Evolutionary conservation across 2,113 vertebrate genomes (phyloP), one percentile per base, ranked within the genome.

Genomic region (Coptodon rendalli): DNA sequence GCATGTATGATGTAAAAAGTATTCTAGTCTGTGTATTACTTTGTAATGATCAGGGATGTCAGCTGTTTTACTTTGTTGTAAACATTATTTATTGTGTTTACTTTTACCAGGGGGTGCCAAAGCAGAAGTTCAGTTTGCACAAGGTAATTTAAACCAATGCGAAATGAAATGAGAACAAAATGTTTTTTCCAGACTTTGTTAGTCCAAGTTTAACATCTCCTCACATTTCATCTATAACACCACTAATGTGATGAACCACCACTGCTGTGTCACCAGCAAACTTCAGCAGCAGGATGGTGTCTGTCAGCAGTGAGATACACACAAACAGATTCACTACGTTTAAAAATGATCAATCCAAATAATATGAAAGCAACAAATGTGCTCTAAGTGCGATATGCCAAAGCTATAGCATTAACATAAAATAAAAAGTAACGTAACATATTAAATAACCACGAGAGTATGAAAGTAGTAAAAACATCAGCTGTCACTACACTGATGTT

Each of bases 91-190:
- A 57, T 57, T 57, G 56, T 0, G 13, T 5, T 59, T 29, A 29
- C 16, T 59, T 59, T 59, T 59, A 16, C 7, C 24, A 29, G 56
- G 4, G 4, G 0, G 13, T 4, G 0, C 2, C 7, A 0, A 59
- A 59, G 4, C 56, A 59, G 24, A 59, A 0, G 16, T 16, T 29
- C 24, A 59, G 3, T 5, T 2, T 3, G 0, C 24, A 59, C 0
- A 29, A 16, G 56, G 56, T 59, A 59, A 59, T 59, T 16, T 16
- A 59, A 59, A 59, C 13, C 24, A 59, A 57, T 57, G 56, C 0
- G 4, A 29, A 59, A 59, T 16, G 24, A 59, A 59, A 29, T 59
- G 27, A 59, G 56, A 29, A 16, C 56, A 59, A 9, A 59, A 3
- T 59, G 24, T 59, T 59, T 57, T 59, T 24, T 56, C 54, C 56